Evolutionary conservation across 2,113 vertebrate species (phyloP).

Genomic region (Anoplopoma fimbria): DNA sequence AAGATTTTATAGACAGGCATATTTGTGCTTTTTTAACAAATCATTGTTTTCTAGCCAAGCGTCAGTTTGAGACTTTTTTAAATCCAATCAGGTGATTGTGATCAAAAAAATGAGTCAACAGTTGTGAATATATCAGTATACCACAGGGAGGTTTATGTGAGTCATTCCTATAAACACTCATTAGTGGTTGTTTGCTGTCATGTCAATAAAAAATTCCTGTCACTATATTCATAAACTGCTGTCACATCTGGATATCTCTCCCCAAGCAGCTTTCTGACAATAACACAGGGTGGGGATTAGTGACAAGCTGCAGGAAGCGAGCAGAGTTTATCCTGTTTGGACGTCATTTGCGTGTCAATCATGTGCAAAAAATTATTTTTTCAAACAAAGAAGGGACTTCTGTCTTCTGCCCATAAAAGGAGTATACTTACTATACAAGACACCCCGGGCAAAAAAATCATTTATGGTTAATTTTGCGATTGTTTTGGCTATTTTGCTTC

Average conservation of each 20-base stretch:
- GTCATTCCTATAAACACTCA: not conserved
- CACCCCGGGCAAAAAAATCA: no score
- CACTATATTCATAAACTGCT: conserved; percentile 13
- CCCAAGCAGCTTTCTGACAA: conserved; percentile 1
- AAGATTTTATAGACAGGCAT: no score
- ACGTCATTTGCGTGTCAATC: conserved; percentile 49
- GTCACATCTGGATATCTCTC: conserved; percentile 36
- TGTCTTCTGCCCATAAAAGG: not conserved
- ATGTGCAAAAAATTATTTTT: conserved; percentile 34
- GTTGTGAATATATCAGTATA: not conserved
- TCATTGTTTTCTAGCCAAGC: not conserved
- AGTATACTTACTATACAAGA: no score
- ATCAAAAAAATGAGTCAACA: not conserved
- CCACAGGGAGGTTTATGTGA: not conserved
- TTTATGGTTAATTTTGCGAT: no score
- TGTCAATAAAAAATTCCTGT: not conserved
- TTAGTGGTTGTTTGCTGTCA: not conserved
- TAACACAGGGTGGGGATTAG: not conserved
- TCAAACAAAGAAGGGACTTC: conserved; percentile 10
- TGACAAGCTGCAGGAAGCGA: conserved; percentile 41
- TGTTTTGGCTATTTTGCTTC: no score
- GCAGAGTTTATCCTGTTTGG: conserved; percentile 11
- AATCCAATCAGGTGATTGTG: no score
- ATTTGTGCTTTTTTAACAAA: no score
- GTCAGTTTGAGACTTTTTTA: not conserved